Conservation (phyloP, 2,888 invertebrate species). For the Epicampocera succincta region DNA sequence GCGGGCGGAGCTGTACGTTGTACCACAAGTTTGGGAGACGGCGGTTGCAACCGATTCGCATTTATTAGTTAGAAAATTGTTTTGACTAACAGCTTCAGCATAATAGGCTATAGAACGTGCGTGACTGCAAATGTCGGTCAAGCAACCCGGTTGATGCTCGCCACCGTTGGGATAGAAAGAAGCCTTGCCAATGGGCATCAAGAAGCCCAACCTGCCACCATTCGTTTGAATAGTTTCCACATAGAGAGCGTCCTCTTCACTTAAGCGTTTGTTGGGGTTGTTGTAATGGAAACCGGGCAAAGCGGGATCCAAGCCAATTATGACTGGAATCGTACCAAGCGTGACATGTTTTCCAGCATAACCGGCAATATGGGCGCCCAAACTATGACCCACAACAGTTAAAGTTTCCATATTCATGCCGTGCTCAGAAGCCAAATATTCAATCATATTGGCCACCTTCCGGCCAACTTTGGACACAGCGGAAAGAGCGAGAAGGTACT, state of each 20-base stretch:
- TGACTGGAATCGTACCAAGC: constrained; percentile 83
- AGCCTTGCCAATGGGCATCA: constrained; percentile 80
- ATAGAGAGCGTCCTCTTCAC: constrained; percentile 76
- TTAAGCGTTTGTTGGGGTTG: constrained; percentile 73
- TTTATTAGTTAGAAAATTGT: constrained; percentile 74
- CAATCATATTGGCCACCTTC: constrained; percentile 75
- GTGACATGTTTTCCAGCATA: constrained; percentile 84
- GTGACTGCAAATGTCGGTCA: constrained; percentile 81
- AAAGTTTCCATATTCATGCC: constrained; percentile 82
- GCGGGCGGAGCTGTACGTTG: constrained; percentile 73
- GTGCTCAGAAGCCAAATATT: constrained; percentile 80
- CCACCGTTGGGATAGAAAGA: constrained; percentile 83
- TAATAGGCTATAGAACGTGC: constrained; percentile 80
- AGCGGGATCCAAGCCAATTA: constrained; percentile 82
- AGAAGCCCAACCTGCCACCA: constrained; percentile 76
- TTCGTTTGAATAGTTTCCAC: constrained; percentile 80
- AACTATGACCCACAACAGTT: constrained; percentile 84
- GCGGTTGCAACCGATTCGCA: constrained; percentile 77
- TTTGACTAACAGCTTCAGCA: constrained; percentile 80
- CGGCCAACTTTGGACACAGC: constrained; percentile 76
- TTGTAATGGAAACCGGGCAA: constrained; percentile 75
- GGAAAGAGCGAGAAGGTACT: constrained; percentile 83
- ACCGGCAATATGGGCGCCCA: constrained; percentile 85
- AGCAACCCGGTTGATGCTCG: constrained; percentile 83
- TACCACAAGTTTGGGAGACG: constrained; percentile 73